Base-by-base conservation (phyloP, 2,113 vertebrate species). In the Ellobius talpinus region DNA sequence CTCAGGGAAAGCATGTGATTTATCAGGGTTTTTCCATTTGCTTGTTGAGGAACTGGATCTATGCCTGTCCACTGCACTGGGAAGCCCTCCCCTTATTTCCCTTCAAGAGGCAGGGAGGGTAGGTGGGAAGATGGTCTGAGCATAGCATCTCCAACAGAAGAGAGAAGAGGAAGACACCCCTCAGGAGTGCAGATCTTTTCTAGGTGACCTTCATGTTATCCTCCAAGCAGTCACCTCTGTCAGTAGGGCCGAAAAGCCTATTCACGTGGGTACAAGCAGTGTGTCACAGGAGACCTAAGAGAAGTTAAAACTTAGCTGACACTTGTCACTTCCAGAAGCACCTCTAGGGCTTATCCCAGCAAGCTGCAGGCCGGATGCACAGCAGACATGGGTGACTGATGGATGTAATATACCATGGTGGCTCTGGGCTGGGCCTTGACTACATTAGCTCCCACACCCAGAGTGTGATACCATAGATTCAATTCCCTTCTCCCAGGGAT, bases 271-370 rank as follows among this genome's bases (percentile, higher is more conserved):
- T 39, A 24, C 31, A 87, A 50, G 73, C 82, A 45, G 73, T 94
- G 19, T 52, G 72, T 73, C 7, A 19, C 45, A 81, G 58, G 72
- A 92, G 77, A 85, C 42, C 8, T 12, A 88, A 36, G 85, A 78
- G 86, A 63, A 73, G 52, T 91, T 92, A 92, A 91, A 94, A 61
- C 90, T 90, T 90, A 82, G 88, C 39, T 13, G 84, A 85, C 36
- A 39, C 39, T 66, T 45, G 36, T 87, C 33, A 39, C 45, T 87
- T 63, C 70, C 77, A n/a, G 74, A 87, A 97, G 85, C 65, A 90
- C 45, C 39, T 89, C 68, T 5, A 12, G 36, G 0, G 19, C 50
- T 92, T 63, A 63, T 91, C 76, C 24, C 0, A 65, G 52, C 7
- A 10, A 52, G 50, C 45, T 16, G 33, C 33, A 96, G 89, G 26